Conservation (phyloP, 2,888 invertebrate species). For the Oscheius sp. region DNA sequence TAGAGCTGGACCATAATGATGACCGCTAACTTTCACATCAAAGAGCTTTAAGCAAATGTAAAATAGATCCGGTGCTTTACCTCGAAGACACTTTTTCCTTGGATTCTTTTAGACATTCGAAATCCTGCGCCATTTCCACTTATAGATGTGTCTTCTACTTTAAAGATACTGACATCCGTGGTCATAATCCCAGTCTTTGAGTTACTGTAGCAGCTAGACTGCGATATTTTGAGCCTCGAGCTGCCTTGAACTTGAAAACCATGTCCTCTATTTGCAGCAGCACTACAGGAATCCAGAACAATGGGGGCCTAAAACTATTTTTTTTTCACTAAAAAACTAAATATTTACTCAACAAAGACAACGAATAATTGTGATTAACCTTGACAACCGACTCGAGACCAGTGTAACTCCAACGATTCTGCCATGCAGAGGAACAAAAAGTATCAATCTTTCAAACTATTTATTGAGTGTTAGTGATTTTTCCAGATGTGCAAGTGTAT, state of each 20-base stretch:
- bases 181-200: background rate
- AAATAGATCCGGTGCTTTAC: background rate
- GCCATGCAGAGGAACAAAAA: too few relatives aligned
- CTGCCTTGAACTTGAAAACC: conserved; percentile 9
- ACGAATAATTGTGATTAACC: background rate
- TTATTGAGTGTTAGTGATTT: background rate
- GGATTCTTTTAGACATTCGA: conserved; percentile 16
- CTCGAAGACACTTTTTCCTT: background rate
- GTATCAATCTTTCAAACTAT: background rate
- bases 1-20: conserved; percentile 28
- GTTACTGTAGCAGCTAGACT: conserved; percentile 19
- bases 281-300: conserved; percentile 11
- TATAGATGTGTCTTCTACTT: background rate
- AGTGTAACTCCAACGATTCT: background rate
- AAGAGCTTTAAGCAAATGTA: background rate
- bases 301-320: conserved; percentile 1
- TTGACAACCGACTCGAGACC: too few relatives aligned
- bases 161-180: background rate
- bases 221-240: background rate
- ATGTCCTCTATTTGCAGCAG: conserved; percentile 21
- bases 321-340: background rate
- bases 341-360: too few relatives aligned
- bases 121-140: conserved; percentile 41
- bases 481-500: conserved; percentile 13
- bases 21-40: conserved; percentile 20